Evolutionary conservation across 2,797 vertebrate species (phyloP).

Genomic region (Selene dorsalis): DNA sequence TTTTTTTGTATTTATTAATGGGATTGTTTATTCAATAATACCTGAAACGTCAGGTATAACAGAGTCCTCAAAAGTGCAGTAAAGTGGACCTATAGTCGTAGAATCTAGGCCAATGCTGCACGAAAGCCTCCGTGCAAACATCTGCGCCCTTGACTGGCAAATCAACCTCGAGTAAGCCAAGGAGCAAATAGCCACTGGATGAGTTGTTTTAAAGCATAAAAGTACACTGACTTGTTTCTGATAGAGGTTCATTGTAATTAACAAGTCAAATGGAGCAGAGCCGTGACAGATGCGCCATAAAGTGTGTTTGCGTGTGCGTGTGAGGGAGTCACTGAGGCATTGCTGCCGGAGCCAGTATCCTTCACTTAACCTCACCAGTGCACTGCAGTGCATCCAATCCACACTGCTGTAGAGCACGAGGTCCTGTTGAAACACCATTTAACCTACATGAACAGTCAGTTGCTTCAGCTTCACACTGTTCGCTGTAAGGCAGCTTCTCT

Average conservation of each 20-base stretch:
- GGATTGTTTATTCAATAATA: not conserved
- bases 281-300: constrained; percentile 83
- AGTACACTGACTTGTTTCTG: constrained; percentile 65
- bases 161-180: constrained; percentile 46
- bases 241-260: constrained; percentile 83
- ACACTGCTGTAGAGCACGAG: constrained; percentile 24
- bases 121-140: constrained; percentile 16
- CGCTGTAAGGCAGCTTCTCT: not conserved
- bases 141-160: constrained; percentile 56
- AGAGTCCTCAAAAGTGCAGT: constrained; percentile 1
- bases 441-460: constrained; percentile 15
- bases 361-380: constrained; percentile 72
- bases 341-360: constrained; percentile 58
- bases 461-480: constrained; percentile 43
- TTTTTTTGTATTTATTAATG: not conserved
- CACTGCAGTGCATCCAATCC: constrained; percentile 36
- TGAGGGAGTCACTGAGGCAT: constrained; percentile 36
- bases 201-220: constrained; percentile 66
- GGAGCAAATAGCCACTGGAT: constrained; percentile 60
- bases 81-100: not conserved
- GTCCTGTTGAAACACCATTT: constrained; percentile 27
- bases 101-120: constrained; percentile 38
- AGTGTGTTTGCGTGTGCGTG: constrained; percentile 47
- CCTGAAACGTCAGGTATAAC: not conserved
- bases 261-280: constrained; percentile 83